A percentile compares a stretch with the other conserved stretches of the same genome.
Conservation (phyloP, 2,113 vertebrate species). For the Oncorhynchus tshawytscha region DNA sequence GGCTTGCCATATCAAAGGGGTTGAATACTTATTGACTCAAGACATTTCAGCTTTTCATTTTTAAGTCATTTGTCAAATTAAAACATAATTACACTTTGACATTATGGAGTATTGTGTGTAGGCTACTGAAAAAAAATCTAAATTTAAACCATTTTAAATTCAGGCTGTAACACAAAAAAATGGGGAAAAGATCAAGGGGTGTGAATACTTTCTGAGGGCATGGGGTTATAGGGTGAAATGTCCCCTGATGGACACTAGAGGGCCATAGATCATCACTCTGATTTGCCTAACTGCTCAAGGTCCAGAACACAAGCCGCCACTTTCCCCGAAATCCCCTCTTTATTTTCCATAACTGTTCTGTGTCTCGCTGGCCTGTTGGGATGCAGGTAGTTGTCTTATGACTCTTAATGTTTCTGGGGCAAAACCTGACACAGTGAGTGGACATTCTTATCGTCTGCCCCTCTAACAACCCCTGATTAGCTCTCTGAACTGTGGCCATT, state of each 20-base stretch:
- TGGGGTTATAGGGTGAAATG: neutral
- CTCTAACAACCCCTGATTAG: neutral
- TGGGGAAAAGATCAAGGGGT: no score
- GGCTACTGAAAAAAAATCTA: no score
- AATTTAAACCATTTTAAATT: no score
- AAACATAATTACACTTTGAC: no score
- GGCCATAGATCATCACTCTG: conserved; percentile 45
- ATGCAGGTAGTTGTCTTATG: neutral
- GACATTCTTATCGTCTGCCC: neutral
- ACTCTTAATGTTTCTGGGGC: neutral
- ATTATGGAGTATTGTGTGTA: no score
- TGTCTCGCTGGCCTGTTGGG: neutral
- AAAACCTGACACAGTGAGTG: neutral
- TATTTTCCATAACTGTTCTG: conserved; percentile 17
- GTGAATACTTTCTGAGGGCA: no score
- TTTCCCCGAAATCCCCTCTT: neutral
- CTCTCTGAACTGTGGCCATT: conserved; percentile 13
- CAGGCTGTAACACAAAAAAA: no score
- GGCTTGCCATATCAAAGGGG: no score
- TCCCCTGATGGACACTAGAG: conserved; percentile 58
- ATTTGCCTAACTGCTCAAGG: neutral
- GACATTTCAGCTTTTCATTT: no score
- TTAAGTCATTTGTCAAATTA: no score
- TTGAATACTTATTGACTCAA: no score
- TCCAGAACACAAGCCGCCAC: neutral